A percentile compares a stretch with the other conserved stretches of the same genome.
Conservation (phyloP, 1,140 invertebrate species). For the Magallana gigas region DNA sequence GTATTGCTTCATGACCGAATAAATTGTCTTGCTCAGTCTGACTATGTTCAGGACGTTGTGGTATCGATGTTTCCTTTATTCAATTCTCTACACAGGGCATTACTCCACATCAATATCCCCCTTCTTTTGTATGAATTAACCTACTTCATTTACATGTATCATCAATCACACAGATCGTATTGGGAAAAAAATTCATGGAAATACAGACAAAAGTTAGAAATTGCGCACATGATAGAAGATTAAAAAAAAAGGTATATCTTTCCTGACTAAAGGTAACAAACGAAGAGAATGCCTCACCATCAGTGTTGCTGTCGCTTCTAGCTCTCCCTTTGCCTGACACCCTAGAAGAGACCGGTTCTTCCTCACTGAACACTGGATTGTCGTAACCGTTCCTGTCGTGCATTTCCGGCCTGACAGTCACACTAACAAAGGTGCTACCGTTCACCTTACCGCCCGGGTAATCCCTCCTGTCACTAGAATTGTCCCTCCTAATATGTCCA, state of each 20-base stretch:
- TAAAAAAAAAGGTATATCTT: too few relatives aligned
- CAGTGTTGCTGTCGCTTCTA: slow-evolving; percentile 54
- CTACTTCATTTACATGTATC: too few relatives aligned
- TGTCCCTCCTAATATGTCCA: slow-evolving; percentile 25
- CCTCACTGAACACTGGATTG: slow-evolving; percentile 42
- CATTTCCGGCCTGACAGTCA: neutral
- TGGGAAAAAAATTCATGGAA: too few relatives aligned
- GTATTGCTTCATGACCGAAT: too few relatives aligned
- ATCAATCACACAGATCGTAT: too few relatives aligned
- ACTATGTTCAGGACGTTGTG: neutral
- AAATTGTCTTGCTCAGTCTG: neutral
- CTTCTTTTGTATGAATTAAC: too few relatives aligned
- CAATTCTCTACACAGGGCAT: too few relatives aligned
- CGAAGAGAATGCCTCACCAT: slow-evolving; percentile 42
- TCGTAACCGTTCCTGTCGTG: slow-evolving; percentile 24
- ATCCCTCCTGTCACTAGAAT: slow-evolving; percentile 13
- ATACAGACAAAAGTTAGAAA: too few relatives aligned
- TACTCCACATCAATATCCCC: too few relatives aligned
- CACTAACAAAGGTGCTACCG: slow-evolving; percentile 43
- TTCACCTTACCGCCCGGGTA: slow-evolving; percentile 1
- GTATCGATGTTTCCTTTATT: too few relatives aligned
- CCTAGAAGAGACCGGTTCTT: slow-evolving; percentile 10
- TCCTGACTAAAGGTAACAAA: too few relatives aligned
- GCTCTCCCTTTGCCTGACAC: slow-evolving; percentile 12
- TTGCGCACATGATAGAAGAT: too few relatives aligned